Percentiles rank a stretch among this genome's conserved stretches.
These are phyloP conservation scores for Drosophila ogumai DNA, from an alignment of 1,140 invertebrate genomes.

Conservation along the genomic window DNA sequence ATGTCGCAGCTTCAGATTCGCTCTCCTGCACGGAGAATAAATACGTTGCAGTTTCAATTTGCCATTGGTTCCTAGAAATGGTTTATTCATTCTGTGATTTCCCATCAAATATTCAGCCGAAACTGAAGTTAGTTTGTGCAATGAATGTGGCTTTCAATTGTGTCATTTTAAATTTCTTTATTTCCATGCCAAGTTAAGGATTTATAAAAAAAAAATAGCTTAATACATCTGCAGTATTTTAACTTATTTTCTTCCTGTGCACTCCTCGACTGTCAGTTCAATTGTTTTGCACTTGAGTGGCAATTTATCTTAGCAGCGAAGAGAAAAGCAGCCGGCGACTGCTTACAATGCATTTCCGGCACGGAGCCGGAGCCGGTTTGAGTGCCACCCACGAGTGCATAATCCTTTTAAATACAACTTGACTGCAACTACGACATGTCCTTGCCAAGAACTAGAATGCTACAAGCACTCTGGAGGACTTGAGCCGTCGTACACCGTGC, in stretches of 20 bases:
- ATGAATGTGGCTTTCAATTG: background rate
- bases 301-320: slow-evolving; percentile 69
- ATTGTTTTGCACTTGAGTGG: slow-evolving; percentile 74
- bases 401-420: slow-evolving; percentile 79
- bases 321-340: slow-evolving; percentile 56
- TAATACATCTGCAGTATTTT: background rate
- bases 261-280: slow-evolving; percentile 57
- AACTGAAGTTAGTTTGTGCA: background rate
- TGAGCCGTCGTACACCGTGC: slow-evolving; percentile 12
- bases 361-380: slow-evolving; percentile 33
- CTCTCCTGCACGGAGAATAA: slow-evolving; percentile 10
- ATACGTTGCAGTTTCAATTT: background rate
- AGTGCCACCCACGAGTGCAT: slow-evolving; percentile 67
- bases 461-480: slow-evolving; percentile 29
- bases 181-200: background rate
- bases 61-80: background rate
- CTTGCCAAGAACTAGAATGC: slow-evolving; percentile 45
- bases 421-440: slow-evolving; percentile 50
- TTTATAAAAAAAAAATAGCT: background rate
- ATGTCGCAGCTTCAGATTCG: slow-evolving; percentile 31
- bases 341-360: slow-evolving; percentile 75
- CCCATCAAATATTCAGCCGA: background rate
- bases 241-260: background rate
- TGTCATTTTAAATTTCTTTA: background rate
- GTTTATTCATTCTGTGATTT: slow-evolving; percentile 7